Evolutionary conservation across 2,888 invertebrate genomes (phyloP).

Genomic region (Shargacucullia verbasci): DNA sequence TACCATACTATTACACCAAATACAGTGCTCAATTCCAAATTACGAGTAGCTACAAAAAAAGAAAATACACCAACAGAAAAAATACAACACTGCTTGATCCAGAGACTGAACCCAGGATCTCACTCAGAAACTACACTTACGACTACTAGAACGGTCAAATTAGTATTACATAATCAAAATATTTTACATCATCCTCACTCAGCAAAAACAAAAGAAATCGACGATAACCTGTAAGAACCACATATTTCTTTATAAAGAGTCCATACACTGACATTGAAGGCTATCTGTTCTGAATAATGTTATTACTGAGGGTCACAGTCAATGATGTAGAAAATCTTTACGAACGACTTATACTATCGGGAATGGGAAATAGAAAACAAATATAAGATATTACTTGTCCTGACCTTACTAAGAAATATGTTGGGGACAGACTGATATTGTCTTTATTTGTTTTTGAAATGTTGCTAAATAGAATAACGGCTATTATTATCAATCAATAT

Average conservation of each 20-base stretch:
- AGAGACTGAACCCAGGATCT: too few relatives aligned
- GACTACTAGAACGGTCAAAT: too few relatives aligned
- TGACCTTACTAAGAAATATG: constrained; percentile 47
- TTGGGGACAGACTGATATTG: constrained; percentile 11
- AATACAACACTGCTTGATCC: too few relatives aligned
- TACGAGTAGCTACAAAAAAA: too few relatives aligned
- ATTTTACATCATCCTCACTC: not conserved
- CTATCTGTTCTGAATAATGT: constrained; percentile 71
- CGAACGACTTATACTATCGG: constrained; percentile 63
- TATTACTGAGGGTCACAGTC: constrained; percentile 72
- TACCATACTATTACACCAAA: too few relatives aligned
- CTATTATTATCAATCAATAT: too few relatives aligned
- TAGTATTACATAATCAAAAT: too few relatives aligned
- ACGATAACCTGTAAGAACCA: constrained; percentile 9
- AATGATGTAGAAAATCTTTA: constrained; percentile 77
- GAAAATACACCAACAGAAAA: too few relatives aligned
- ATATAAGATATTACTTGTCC: constrained; percentile 63
- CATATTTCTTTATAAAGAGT: constrained; percentile 41
- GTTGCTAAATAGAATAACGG: not conserved
- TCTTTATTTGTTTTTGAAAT: constrained; percentile 21
- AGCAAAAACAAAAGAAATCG: constrained; percentile 17
- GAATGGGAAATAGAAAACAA: constrained; percentile 70
- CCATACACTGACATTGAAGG: constrained; percentile 33
- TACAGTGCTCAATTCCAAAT: too few relatives aligned
- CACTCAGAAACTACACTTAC: too few relatives aligned